These are phyloP conservation scores for Cylas formicarius DNA, from an alignment of 1,140 invertebrate species.

Conservation along the genomic window DNA sequence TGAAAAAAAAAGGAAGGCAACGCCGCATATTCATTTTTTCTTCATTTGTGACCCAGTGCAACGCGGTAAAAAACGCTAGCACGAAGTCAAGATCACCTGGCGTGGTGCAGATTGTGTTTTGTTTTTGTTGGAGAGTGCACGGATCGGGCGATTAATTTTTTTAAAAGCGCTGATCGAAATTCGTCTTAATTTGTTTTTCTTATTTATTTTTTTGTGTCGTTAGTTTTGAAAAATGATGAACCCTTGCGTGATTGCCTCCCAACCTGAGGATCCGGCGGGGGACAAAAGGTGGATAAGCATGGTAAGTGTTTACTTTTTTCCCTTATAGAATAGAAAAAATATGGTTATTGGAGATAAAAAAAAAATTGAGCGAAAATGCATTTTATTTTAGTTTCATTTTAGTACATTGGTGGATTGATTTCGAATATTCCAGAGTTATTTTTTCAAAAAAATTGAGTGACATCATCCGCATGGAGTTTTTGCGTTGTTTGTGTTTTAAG, in stretches of 20 bases:
- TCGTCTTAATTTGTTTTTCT: neutral
- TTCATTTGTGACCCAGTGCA: neutral
- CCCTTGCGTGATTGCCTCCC: slow-evolving; percentile 28
- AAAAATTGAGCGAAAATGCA: neutral
- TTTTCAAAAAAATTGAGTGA: too few relatives aligned
- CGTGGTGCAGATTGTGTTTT: neutral
- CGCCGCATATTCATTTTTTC: too few relatives aligned
- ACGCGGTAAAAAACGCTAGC: neutral
- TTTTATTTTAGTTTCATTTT: neutral
- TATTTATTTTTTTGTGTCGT: neutral
- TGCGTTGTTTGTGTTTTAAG: too few relatives aligned
- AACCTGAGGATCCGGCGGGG: slow-evolving; percentile 25
- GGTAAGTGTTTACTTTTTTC: slow-evolving; percentile 22
- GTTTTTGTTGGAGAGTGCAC: neutral
- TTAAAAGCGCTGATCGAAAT: neutral
- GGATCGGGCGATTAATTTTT: neutral
- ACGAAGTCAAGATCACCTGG: neutral
- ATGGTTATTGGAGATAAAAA: neutral
- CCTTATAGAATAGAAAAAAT: neutral
- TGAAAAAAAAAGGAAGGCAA: too few relatives aligned
- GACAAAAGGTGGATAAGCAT: slow-evolving; percentile 34
- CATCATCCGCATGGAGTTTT: too few relatives aligned
- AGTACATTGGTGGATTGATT: neutral
- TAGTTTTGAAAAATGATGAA: slow-evolving; percentile 23
- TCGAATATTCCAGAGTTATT: neutral